Evolutionary conservation across 2,797 vertebrate species (phyloP).

Genomic region (Helostoma temminkii): DNA sequence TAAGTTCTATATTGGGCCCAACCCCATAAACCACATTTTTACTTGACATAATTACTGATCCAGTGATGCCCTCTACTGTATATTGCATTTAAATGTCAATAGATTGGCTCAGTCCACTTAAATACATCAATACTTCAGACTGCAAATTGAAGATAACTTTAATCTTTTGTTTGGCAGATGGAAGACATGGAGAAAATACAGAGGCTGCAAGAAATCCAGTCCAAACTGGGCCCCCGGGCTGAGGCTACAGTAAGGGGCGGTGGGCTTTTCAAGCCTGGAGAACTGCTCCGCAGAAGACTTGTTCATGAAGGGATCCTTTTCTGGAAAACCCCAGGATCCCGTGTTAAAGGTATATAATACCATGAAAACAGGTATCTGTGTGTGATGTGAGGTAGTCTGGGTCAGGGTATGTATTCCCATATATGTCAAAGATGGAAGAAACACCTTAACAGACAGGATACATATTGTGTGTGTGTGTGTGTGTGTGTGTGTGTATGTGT

Average conservation of each 20-base stretch:
- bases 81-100: fast-evolving
- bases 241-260: slow-evolving; percentile 80
- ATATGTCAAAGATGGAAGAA: too few species aligned
- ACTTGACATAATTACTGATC: background rate
- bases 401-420: too few species aligned
- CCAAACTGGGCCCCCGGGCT: slow-evolving; percentile 86
- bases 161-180: slow-evolving; percentile 69
- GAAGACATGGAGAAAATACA: slow-evolving; percentile 89
- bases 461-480: too few species aligned
- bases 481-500: too few species aligned
- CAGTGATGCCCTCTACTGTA: background rate
- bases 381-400: background rate
- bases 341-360: slow-evolving; percentile 88
- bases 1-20: background rate
- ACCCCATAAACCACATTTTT: background rate
- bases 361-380: background rate
- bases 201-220: slow-evolving; percentile 89
- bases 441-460: too few species aligned
- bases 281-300: slow-evolving; percentile 88
- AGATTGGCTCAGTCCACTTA: background rate
- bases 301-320: slow-evolving; percentile 90
- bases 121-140: background rate
- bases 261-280: slow-evolving; percentile 86
- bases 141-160: background rate
- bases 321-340: slow-evolving; percentile 88